Base-by-base conservation (phyloP, 2,888 invertebrate genomes). In the Dolomedes plantarius region DNA sequence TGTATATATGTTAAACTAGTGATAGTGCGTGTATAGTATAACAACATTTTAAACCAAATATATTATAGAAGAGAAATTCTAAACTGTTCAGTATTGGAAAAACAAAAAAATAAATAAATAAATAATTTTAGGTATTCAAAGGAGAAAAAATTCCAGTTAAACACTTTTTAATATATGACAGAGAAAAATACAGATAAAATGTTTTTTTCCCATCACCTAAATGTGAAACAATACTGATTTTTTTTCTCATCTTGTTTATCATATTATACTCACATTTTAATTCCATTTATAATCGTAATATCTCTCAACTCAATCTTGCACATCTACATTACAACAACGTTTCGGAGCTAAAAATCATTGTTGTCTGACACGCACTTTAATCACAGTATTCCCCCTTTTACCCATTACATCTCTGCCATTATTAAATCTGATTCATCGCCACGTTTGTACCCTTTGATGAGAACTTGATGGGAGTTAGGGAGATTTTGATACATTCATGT, bases 401-500 rank as follows among this genome's bases (percentile, higher is more conserved):
- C 16, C 62, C 28, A 7, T 62, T 62, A 5, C 28, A 0, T 1
- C 27, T 29, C n/a, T 28, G 56, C 56, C 56, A 56, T 56, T 56
- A 56, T 56, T 56, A 56, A 56, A 56, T 56, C 56, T 56, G 56
- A 56, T 56, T 56, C 56, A 56, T 56, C 56, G 11, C 23, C 56
- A 23, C 56, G 56, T 23, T 23, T 23, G 56, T 23, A 23, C 23
- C 11, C 56, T 56, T 56, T 56, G 56, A 56, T 56, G 56, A 56
- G 56, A 56, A 56, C 56, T 56, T 56, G 23, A 56, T 56, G 56
- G 56, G 2, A 56, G 56, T 23, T 23, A 56, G 56, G 23, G 23
- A 56, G 56, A 56, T 56, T 56, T 56, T 56, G 56, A 56, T 56
- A 56, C 56, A 56, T 56, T 56, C 56, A 56, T 56, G 56, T 56